Base-by-base conservation (phyloP, 2,113 vertebrate genomes). In the Cyphomyrus discorhynchus region DNA sequence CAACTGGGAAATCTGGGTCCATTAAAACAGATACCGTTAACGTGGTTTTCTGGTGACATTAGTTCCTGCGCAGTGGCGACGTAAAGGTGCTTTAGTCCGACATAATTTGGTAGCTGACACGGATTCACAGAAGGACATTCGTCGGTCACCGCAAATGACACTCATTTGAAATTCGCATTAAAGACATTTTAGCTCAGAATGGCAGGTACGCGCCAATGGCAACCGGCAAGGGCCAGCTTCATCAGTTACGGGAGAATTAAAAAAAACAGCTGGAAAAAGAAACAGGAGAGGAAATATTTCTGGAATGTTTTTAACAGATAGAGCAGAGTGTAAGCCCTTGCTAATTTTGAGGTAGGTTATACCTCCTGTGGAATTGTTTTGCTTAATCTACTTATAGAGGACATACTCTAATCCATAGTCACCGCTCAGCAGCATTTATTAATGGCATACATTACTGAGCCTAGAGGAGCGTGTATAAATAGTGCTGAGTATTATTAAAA, bases 311-410 rank as follows among this genome's bases (percentile, higher is more conserved):
- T 52, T 6, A 80, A 50, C 70, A 52, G 88, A 80, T 80, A 52
- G 42, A 80, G 70, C 46, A 5, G 47, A 80, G 49, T 46, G 7
- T 89, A 74, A 74, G n/a, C 24, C 46, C 13, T 50, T 89, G 45
- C 56, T 50, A 27, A 52, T 49, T 89, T 19, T 19, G 15, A 52
- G 70, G 88, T 50, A 80, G 88, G 70, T 77, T 52, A 80, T 80
- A 77, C 46, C n/a, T 88, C 70, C 62, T 3, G 27, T 50, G 46
- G 62, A 88, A 88, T 47, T 88, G 45, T 74, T 77, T 53, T 62
- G 35, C 53, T 87, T 88, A 88, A 74, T 70, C 88, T 49, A 89
- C 88, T 74, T 49, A 77, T 19, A 80, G n/a, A 45, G 70, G 21
- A n/a, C 77, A 85, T 53, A 6, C 53, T 56, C 4, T 77, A 89